Evolutionary conservation across 2,888 invertebrate genomes (phyloP), one percentile per base, ranked within the genome.

Genomic region (Zonitis immaculata): DNA sequence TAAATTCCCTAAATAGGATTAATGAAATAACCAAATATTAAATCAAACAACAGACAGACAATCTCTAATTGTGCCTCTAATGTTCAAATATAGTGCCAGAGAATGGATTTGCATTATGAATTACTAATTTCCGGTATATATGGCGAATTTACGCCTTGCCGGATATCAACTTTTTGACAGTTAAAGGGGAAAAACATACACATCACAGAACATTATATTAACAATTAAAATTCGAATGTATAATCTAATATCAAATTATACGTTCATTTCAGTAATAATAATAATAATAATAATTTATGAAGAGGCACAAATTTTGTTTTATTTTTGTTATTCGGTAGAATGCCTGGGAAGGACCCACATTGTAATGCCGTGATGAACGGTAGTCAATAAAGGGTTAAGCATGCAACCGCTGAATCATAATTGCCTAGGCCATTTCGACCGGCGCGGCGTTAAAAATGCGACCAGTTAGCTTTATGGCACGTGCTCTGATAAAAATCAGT

Each of bases 401-500:
- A 72, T 72, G 73, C 71, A 66, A 72, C n/a, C 67, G 71, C 69
- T 71, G 73, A 73, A 68, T 72, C 72, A 72, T 73, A 72, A 72
- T 73, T 73, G 70, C 62, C 20, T 57, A 63, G 64, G 62, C 66
- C 62, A 63, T 63, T 57, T 59, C 65, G 59, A 64, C 66, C 66
- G 61, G 65, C 57, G 65, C 57, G 66, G 65, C 58, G 67, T 67
- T 69, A 69, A 70, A 70, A 71, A 70, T 70, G 39, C 66, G 61
- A 62, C 65, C 67, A 62, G 67, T 60, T 64, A 63, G 72, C 68
- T 71, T 69, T 68, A 67, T 67, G 69, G 71, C 72, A 74, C 74
- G 74, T 73, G 73, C 74, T 63, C 70, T 69, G 76, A 76, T 76
- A 75, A 74, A 75, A 75, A 76, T 76, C 76, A 74, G 74, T 76